These are phyloP conservation scores for Palythoa grandiflora DNA, from an alignment of 92 coral and sea anemone species.

Conservation along the genomic window DNA sequence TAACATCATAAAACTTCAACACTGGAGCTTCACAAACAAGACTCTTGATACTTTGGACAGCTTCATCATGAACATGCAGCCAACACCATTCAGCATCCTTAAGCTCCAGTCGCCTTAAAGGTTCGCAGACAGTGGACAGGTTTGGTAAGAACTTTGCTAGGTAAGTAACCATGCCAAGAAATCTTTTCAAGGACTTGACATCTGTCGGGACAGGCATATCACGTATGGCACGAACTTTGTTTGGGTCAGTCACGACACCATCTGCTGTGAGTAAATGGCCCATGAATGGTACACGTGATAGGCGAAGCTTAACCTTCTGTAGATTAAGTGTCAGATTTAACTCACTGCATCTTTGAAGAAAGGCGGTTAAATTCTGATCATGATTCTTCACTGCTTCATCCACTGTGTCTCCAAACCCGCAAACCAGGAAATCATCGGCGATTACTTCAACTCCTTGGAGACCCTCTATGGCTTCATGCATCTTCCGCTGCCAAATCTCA, in stretches of 20 bases:
- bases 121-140: conserved; percentile 47
- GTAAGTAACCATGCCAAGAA: conserved; percentile 57
- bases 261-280: conserved; percentile 39
- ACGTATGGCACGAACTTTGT: conserved; percentile 32
- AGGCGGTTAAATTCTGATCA: conserved; percentile 51
- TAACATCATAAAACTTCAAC: too few species aligned
- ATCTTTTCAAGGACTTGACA: conserved; percentile 43
- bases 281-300: conserved; percentile 41
- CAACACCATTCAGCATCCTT: conserved; percentile 59
- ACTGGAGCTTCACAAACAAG: conserved; percentile 46
- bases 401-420: conserved; percentile 51
- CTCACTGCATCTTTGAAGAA: conserved; percentile 42
- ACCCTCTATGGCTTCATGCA: conserved; percentile 51
- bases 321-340: conserved; percentile 50
- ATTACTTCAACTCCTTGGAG: conserved; percentile 34
- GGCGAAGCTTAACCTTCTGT: conserved; percentile 36
- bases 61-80: conserved; percentile 52
- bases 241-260: conserved; percentile 39
- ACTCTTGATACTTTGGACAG: conserved; percentile 44
- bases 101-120: conserved; percentile 22
- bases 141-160: conserved; percentile 56
- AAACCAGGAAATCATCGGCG: conserved; percentile 48
- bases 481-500: conserved; percentile 50
- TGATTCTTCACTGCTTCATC: conserved; percentile 45
- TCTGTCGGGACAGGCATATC: conserved; percentile 50